phyloP scores from a whole-genome alignment of 1,140 invertebrate genomes.

The Melipona quadrifasciata region DNA sequence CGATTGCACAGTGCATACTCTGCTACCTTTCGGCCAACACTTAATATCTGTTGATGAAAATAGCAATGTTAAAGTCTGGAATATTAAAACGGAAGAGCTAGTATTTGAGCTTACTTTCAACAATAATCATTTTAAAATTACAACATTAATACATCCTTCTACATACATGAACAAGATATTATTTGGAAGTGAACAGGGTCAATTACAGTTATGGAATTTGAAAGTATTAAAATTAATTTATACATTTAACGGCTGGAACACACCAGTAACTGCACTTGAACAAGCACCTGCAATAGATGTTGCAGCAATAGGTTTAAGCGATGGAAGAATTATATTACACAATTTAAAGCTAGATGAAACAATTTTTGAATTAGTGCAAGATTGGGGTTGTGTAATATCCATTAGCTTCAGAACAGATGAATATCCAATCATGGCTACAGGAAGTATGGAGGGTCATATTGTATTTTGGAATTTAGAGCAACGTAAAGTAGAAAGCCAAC shows the following conservation, averaged over 20 bases:
- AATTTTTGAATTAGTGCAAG: constrained; percentile 93
- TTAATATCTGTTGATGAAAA: constrained; percentile 92
- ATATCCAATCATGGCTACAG: constrained; percentile 92
- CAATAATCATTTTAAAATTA: constrained; percentile 88
- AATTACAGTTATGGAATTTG: constrained; percentile 95
- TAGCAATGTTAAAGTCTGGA: constrained; percentile 92
- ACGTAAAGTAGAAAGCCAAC: constrained; percentile 85
- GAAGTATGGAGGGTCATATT: constrained; percentile 90
- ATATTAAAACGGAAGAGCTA: constrained; percentile 89
- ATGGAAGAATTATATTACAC: constrained; percentile 93
- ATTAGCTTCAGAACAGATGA: constrained; percentile 95
- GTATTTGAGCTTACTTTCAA: constrained; percentile 88
- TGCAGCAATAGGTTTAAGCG: constrained; percentile 91
- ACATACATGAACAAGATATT: constrained; percentile 98
- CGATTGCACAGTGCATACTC: constrained; percentile 85
- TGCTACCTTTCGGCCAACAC: constrained; percentile 94
- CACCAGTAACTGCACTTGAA: constrained; percentile 87
- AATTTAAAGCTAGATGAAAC: constrained; percentile 93
- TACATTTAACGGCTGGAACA: constrained; percentile 90
- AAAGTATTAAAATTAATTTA: constrained; percentile 90
- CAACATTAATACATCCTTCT: constrained; percentile 91
- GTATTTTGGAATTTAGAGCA: constrained; percentile 97
- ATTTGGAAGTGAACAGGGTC: constrained; percentile 94
- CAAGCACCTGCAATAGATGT: constrained; percentile 95
- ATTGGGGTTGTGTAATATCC: constrained; percentile 93